Percentiles rank a stretch among this genome's conserved stretches.
Conservation (phyloP, 2,797 vertebrate genomes). For the Hydrolagus colliei region DNA sequence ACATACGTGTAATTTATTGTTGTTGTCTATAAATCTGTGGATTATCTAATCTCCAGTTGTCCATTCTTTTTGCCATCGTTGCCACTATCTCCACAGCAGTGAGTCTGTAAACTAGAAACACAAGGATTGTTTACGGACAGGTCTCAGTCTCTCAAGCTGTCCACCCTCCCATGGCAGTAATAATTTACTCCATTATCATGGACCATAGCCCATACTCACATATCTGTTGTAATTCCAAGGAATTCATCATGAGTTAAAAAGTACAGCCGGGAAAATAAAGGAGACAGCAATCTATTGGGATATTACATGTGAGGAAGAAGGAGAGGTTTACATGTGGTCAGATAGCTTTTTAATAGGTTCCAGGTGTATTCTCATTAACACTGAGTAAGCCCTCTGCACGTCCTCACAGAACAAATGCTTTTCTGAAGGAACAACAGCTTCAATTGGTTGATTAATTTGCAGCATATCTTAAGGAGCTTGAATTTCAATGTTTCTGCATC, state of each 20-base stretch:
- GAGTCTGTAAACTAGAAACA: not conserved
- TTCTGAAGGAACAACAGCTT: not conserved
- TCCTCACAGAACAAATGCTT: not conserved
- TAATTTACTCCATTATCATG: not conserved
- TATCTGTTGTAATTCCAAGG: conserved; percentile 9
- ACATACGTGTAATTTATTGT: no score
- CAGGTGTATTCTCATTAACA: not conserved
- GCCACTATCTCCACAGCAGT: not conserved
- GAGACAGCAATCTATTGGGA: not conserved
- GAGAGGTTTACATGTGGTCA: not conserved
- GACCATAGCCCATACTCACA: not conserved
- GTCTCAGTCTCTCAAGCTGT: not conserved
- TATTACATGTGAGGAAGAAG: not conserved
- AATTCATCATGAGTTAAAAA: not conserved
- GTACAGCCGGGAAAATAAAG: conserved; percentile 7
- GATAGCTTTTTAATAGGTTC: conserved; percentile 6
- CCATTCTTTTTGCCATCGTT: conserved; percentile 13
- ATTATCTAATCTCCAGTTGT: not conserved
- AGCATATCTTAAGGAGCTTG: not conserved
- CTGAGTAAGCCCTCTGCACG: not conserved
- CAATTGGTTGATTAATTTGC: not conserved
- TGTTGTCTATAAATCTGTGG: not conserved
- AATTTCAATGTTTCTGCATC: conserved; percentile 1
- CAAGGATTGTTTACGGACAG: not conserved
- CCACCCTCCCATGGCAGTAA: not conserved